phyloP scores from a whole-genome alignment of 2,888 invertebrate genomes.

The Cryptus viduatorius region DNA sequence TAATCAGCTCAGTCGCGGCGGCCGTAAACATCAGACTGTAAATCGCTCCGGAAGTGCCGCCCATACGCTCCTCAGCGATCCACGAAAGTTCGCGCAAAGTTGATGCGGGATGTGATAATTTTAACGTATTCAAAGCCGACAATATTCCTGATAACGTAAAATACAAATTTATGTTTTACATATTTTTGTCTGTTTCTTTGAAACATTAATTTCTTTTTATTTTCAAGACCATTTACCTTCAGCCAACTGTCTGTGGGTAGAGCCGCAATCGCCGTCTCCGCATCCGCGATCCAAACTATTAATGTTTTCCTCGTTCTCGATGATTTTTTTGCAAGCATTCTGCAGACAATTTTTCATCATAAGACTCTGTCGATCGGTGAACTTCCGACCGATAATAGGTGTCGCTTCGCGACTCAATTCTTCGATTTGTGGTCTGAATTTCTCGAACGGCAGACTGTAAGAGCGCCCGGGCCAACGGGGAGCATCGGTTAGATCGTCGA shows the following conservation, averaged over 20 bases:
- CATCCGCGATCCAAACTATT: constrained; percentile 86
- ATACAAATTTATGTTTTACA: background rate
- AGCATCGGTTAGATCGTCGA: constrained; percentile 88
- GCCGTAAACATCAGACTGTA: constrained; percentile 92
- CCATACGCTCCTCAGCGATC: constrained; percentile 90
- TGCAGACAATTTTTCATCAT: constrained; percentile 84
- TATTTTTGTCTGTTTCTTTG: constrained; percentile 11
- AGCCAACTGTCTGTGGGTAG: constrained; percentile 87
- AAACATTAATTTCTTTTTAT: background rate
- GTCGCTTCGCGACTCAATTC: constrained; percentile 45
- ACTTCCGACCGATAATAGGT: constrained; percentile 69
- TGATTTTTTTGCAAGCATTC: constrained; percentile 78
- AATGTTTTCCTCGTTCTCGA: constrained; percentile 76
- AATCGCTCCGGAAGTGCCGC: constrained; percentile 92
- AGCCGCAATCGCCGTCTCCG: constrained; percentile 90
- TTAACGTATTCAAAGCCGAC: constrained; percentile 71
- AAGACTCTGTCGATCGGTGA: constrained; percentile 69
- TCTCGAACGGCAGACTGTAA: constrained; percentile 80
- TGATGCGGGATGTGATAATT: constrained; percentile 83
- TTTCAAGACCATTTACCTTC: constrained; percentile 83
- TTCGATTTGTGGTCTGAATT: constrained; percentile 22
- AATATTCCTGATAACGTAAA: constrained; percentile 74
- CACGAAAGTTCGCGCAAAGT: constrained; percentile 86
- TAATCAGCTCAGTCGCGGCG: constrained; percentile 85
- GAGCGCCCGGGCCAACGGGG: constrained; percentile 87